Percentiles rank a stretch among this genome's conserved stretches.
These are phyloP conservation scores for Elaeidobius kamerunicus DNA, from an alignment of 2,888 invertebrate species.

Conservation along the genomic window DNA sequence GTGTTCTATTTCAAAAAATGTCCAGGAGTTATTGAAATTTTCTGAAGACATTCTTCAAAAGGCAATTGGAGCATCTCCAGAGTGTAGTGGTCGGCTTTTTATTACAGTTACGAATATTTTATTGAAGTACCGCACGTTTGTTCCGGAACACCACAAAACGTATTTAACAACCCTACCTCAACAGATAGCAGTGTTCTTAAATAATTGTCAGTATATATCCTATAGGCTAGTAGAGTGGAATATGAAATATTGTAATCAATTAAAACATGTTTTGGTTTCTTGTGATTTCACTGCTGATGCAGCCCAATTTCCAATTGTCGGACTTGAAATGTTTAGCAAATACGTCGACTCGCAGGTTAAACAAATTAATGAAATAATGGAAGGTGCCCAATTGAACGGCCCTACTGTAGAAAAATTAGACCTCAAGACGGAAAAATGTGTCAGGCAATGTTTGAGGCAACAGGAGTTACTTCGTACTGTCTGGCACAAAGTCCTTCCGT, in stretches of 20 bases:
- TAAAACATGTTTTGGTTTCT: constrained; percentile 55
- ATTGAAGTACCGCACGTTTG: constrained; percentile 71
- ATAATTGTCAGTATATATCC: constrained; percentile 87
- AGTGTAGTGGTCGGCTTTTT: constrained; percentile 64
- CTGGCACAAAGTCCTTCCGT: constrained; percentile 82
- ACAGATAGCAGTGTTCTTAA: constrained; percentile 82
- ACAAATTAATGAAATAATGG: constrained; percentile 69
- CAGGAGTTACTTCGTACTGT: constrained; percentile 80
- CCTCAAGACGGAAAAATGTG: constrained; percentile 64
- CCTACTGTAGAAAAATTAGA: constrained; percentile 56
- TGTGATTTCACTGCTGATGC: constrained; percentile 68
- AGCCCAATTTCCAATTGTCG: constrained; percentile 64
- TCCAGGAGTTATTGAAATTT: constrained; percentile 62
- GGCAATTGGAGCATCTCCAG: constrained; percentile 59
- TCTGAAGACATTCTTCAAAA: constrained; percentile 65
- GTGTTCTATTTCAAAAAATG: constrained; percentile 61
- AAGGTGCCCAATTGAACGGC: constrained; percentile 63
- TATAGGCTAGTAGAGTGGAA: constrained; percentile 68
- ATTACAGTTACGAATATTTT: constrained; percentile 70
- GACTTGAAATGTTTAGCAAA: constrained; percentile 64
- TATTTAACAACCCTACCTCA: constrained; percentile 82
- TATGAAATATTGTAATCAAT: constrained; percentile 62
- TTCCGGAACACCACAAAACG: constrained; percentile 77
- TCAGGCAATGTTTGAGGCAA: constrained; percentile 82
- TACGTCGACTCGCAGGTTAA: constrained; percentile 75